Percentiles rank a stretch among this genome's conserved stretches.
Evolutionary conservation across 1,140 invertebrate species (phyloP).

Genomic region (Samia ricini): DNA sequence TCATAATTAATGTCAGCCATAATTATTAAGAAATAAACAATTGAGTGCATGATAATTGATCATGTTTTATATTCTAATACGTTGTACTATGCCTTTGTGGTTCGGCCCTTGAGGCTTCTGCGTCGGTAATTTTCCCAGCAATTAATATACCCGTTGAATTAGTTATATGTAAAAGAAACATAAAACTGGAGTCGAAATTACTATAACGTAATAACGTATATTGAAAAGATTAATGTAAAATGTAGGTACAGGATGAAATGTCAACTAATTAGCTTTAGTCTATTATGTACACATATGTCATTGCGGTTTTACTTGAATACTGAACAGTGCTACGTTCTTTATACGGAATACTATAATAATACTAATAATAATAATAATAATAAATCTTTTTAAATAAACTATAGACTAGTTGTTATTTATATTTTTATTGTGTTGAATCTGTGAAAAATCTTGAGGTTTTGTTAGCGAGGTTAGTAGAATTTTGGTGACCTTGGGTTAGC

Average conservation of each 20-base stretch:
- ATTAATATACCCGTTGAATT: slow-evolving; percentile 59
- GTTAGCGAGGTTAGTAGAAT: no score
- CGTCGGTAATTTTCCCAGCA: slow-evolving; percentile 62
- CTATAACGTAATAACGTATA: slow-evolving; percentile 32
- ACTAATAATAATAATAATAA: no score
- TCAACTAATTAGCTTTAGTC: slow-evolving; percentile 40
- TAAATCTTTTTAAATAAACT: no score
- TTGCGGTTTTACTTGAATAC: slow-evolving; percentile 29
- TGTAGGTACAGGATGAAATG: slow-evolving; percentile 40
- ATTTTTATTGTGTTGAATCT: not conserved
- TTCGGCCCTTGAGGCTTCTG: slow-evolving; percentile 44
- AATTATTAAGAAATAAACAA: slow-evolving; percentile 49
- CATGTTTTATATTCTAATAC: slow-evolving; percentile 39
- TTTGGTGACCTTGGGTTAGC: no score
- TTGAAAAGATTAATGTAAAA: slow-evolving; percentile 30
- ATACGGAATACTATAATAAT: not conserved
- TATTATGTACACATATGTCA: slow-evolving; percentile 47
- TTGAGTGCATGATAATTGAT: slow-evolving; percentile 54
- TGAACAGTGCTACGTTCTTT: not conserved
- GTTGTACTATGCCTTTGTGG: slow-evolving; percentile 47
- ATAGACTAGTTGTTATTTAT: not conserved
- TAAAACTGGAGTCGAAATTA: slow-evolving; percentile 57
- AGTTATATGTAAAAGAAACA: slow-evolving; percentile 55
- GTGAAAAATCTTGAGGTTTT: no score
- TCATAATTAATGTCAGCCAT: slow-evolving; percentile 7